Evolutionary conservation across 2,797 vertebrate species (phyloP), one percentile per base, ranked within the genome.

Genomic region (Rhabdomys pumilio): DNA sequence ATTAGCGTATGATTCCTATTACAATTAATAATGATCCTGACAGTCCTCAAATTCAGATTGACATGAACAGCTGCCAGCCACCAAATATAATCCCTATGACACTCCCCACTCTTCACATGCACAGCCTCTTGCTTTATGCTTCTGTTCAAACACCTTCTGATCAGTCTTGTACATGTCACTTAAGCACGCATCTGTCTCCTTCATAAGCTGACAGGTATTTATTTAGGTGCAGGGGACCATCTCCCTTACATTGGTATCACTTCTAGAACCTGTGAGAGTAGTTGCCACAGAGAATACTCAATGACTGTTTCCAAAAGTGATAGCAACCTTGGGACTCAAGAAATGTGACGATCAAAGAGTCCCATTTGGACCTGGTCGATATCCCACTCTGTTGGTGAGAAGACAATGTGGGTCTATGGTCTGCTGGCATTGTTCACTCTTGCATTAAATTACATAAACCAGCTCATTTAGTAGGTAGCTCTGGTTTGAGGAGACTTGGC

Each of bases 341-440:
- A 90, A 96, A 67, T 63, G 79, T 44, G 73, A 72, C 77, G 26
- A 91, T 88, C 61, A 94, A 55, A 75, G 96, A 73, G 22, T 61
- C 67, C 55, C 47, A 55, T 93, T 97, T 90, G 82, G 90, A 92
- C 38, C 80, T 91, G 34, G 26, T 93, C 95, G 90, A 86, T 95
- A 96, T 77, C 72, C 92, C n/a, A 91, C 65, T 63, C 79, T 55
- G 75, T 92, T 44, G 41, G 65, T 61, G 96, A 90, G 89, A 93
- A 93, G 73, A 83, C 24, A 88, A 1, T 15, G 38, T 82, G 94
- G 94, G 93, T 89, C 63, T 79, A 57, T 73, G 31, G 76, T 96
- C 93, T 87, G 41, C 76, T 67, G 57, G 63, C 75, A 63, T 59
- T 94, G 75, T 80, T 95, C 96, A 81, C 86, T 96, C 93, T 95